Conservation (phyloP, 1,140 invertebrate genomes). For the Adelges cooleyi region DNA sequence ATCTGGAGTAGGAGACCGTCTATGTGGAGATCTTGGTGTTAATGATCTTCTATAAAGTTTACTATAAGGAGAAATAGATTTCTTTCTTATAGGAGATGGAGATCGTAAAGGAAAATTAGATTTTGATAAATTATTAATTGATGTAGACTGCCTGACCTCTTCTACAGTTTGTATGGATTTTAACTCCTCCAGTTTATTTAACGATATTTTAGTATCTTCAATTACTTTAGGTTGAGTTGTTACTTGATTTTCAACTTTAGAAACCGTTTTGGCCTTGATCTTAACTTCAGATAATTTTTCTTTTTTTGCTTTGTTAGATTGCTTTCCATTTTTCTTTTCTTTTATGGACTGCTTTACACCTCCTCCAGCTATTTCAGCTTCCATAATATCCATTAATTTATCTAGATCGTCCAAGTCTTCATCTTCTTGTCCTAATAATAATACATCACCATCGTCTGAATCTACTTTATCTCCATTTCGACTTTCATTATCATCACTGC, state of each 20-base stretch:
- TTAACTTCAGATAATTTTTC: background rate
- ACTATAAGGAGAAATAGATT: slow-evolving; percentile 17
- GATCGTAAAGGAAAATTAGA: background rate
- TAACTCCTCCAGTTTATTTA: background rate
- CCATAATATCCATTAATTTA: slow-evolving; percentile 25
- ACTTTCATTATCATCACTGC: slow-evolving; percentile 7
- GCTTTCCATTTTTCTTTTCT: slow-evolving; percentile 6
- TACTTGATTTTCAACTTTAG: background rate
- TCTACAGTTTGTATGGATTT: slow-evolving; percentile 22
- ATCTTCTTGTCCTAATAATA: slow-evolving; percentile 17
- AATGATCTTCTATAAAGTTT: slow-evolving; percentile 14
- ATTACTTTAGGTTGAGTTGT: background rate
- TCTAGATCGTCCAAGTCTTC: slow-evolving; percentile 23
- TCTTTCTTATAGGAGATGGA: slow-evolving; percentile 6
- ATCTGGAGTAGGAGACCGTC: slow-evolving; percentile 11
- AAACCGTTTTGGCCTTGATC: background rate
- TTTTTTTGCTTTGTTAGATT: slow-evolving; percentile 4
- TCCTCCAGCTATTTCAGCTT: slow-evolving; percentile 16
- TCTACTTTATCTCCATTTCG: slow-evolving; percentile 4
- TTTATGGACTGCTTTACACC: slow-evolving; percentile 5
- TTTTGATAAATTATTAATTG: background rate
- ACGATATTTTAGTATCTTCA: background rate
- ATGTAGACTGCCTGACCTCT: slow-evolving; percentile 3
- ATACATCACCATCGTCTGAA: slow-evolving; percentile 22
- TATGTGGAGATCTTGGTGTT: slow-evolving; percentile 2